A percentile compares a stretch with the other conserved stretches of the same genome.
Conservation (phyloP, 2,797 vertebrate species). For the Diplodus puntazzo region DNA sequence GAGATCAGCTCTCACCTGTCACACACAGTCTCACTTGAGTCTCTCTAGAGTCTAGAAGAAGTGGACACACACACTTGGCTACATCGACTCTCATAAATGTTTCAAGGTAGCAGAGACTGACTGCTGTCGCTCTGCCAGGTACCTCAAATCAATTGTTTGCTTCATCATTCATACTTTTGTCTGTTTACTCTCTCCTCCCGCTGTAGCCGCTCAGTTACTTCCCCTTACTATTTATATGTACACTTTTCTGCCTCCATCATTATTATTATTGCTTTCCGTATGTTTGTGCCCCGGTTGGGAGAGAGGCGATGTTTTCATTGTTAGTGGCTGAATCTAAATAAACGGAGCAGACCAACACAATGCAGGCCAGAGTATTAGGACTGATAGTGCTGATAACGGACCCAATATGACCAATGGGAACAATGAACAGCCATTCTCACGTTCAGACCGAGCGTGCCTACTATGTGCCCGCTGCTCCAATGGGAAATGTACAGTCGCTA, state of each 20-base stretch:
- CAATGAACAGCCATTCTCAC: slow-evolving; percentile 78
- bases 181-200: slow-evolving; percentile 77
- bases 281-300: slow-evolving; percentile 77
- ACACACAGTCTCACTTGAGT: slow-evolving; percentile 46
- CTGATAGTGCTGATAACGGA: slow-evolving; percentile 76
- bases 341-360: slow-evolving; percentile 81
- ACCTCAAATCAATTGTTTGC: slow-evolving; percentile 77
- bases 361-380: slow-evolving; percentile 77
- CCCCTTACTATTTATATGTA: slow-evolving; percentile 80
- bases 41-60: slow-evolving; percentile 23
- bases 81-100: slow-evolving; percentile 35
- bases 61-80: slow-evolving; percentile 10
- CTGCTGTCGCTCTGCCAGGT: slow-evolving; percentile 78
- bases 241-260: slow-evolving; percentile 78
- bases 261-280: slow-evolving; percentile 84
- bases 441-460: slow-evolving; percentile 75
- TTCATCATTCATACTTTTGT: slow-evolving; percentile 81
- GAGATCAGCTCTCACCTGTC: slow-evolving; percentile 77
- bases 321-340: slow-evolving; percentile 80
- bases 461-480: slow-evolving; percentile 69
- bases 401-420: slow-evolving; percentile 78
- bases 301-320: slow-evolving; percentile 81
- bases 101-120: slow-evolving; percentile 69
- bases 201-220: slow-evolving; percentile 76
- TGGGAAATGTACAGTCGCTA: slow-evolving; percentile 64